Percentiles rank a stretch among this genome's conserved stretches.
phyloP scores from a whole-genome alignment of 2,888 invertebrate genomes.

The Lasioglossum malachurum region DNA sequence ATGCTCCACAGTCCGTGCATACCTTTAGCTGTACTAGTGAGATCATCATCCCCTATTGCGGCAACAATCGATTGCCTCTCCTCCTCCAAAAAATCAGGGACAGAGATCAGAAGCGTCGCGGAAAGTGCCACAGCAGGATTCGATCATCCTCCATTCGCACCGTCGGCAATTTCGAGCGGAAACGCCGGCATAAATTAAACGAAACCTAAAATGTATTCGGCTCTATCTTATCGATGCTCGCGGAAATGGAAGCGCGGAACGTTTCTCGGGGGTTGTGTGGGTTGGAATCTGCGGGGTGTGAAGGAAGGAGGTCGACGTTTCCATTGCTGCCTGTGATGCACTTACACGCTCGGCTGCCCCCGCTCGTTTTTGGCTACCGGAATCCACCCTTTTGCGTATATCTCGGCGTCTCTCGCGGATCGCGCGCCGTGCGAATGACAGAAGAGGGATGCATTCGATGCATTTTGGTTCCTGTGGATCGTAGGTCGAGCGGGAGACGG shows the following conservation, averaged over 20 bases:
- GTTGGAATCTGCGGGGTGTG: not conserved
- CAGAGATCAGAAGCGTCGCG: not conserved
- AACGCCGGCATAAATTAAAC: constrained; percentile 26
- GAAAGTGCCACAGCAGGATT: not conserved
- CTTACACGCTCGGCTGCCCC: constrained; percentile 33
- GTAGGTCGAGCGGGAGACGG: constrained; percentile 25
- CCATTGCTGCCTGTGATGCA: constrained; percentile 34
- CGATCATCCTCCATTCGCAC: not conserved
- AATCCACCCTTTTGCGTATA: constrained; percentile 20
- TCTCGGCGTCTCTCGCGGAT: constrained; percentile 22
- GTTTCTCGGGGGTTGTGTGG: not conserved
- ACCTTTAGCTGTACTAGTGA: not conserved
- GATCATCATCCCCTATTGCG: not conserved
- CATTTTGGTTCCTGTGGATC: constrained; percentile 48
- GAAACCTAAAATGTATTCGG: constrained; percentile 30
- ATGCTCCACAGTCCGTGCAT: too few relatives aligned
- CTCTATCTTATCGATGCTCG: constrained; percentile 30
- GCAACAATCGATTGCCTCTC: not conserved
- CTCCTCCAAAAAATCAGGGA: not conserved
- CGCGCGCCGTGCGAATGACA: constrained; percentile 65
- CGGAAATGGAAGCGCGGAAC: constrained; percentile 12
- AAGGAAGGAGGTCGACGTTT: constrained; percentile 29
- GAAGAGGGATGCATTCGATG: constrained; percentile 65
- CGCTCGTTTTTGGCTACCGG: constrained; percentile 24
- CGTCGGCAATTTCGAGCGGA: not conserved